Percentiles rank a stretch among this genome's conserved stretches.
Evolutionary conservation across 2,113 vertebrate genomes (phyloP).

Genomic region (Chlamydotis undulata): DNA sequence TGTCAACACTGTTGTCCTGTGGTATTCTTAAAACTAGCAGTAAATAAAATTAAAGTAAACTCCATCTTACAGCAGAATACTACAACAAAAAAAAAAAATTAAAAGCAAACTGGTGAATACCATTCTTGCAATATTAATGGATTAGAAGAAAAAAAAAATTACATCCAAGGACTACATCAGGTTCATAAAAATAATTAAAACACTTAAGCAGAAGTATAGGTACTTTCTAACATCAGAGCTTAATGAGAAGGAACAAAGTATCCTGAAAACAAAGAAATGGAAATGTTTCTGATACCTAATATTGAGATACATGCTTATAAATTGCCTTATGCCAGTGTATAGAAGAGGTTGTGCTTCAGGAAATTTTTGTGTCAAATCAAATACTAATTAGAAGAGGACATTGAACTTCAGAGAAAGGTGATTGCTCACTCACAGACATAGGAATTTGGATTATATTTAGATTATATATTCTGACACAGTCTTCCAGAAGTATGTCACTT

Average conservation of each 20-base stretch:
- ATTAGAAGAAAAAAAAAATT: neutral
- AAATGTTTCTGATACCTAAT: neutral
- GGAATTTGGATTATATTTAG: neutral
- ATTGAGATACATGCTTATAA: neutral
- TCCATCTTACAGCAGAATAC: neutral
- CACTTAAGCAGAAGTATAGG: neutral
- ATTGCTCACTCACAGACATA: neutral
- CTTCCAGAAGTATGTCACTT: neutral
- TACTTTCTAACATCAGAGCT: neutral
- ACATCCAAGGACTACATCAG: neutral
- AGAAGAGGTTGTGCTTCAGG: neutral
- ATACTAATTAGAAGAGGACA: neutral
- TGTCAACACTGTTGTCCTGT: neutral
- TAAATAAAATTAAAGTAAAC: neutral
- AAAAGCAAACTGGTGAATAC: neutral
- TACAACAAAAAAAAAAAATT: no score
- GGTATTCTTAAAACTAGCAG: neutral
- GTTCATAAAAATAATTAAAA: neutral
- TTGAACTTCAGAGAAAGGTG: neutral
- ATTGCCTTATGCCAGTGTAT: neutral
- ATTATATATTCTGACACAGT: neutral
- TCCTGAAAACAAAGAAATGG: neutral
- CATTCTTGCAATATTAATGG: neutral
- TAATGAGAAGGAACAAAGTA: neutral
- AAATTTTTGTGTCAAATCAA: neutral